Percentiles rank a stretch among this genome's conserved stretches.
phyloP scores from a whole-genome alignment of 2,888 invertebrate genomes.

The Leptinotarsa tumamoca region DNA sequence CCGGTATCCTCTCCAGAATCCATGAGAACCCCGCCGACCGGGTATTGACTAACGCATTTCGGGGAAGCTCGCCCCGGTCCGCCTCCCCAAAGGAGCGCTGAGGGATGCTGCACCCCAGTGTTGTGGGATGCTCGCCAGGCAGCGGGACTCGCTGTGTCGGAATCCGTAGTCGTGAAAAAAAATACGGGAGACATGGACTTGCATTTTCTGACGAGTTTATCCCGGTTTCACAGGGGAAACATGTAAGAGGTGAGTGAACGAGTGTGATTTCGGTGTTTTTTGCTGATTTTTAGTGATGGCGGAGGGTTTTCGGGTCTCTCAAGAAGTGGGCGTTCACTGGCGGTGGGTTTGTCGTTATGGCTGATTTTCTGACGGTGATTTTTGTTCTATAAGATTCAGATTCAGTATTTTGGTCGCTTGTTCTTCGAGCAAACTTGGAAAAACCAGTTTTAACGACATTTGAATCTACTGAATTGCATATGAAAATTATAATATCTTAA shows the following conservation, averaged over 20 bases:
- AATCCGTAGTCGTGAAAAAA: constrained; percentile 48
- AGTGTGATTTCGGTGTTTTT: constrained; percentile 14
- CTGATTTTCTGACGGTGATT: constrained; percentile 8
- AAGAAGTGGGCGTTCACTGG: constrained; percentile 59
- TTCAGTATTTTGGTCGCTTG: no score
- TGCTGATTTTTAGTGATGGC: constrained; percentile 1
- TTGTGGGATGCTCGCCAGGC: constrained; percentile 60
- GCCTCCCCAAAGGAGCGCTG: constrained; percentile 57
- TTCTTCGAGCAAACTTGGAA: no score
- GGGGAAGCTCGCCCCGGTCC: constrained; percentile 58
- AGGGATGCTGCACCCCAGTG: constrained; percentile 64
- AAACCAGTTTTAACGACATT: no score
- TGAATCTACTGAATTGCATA: no score
- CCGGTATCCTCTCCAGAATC: constrained; percentile 59
- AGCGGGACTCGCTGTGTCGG: constrained; percentile 48
- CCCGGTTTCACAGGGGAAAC: constrained; percentile 42
- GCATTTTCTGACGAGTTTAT: constrained; percentile 31
- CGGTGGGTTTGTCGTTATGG: constrained; percentile 37
- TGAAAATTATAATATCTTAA: no score
- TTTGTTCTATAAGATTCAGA: not conserved
- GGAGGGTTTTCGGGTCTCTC: constrained; percentile 14
- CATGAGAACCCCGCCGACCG: constrained; percentile 54
- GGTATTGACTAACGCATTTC: constrained; percentile 62
- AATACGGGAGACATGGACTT: constrained; percentile 39
- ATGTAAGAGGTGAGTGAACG: constrained; percentile 57